Conservation (phyloP, 2,888 invertebrate species). For the Balanococcus diminutus region DNA sequence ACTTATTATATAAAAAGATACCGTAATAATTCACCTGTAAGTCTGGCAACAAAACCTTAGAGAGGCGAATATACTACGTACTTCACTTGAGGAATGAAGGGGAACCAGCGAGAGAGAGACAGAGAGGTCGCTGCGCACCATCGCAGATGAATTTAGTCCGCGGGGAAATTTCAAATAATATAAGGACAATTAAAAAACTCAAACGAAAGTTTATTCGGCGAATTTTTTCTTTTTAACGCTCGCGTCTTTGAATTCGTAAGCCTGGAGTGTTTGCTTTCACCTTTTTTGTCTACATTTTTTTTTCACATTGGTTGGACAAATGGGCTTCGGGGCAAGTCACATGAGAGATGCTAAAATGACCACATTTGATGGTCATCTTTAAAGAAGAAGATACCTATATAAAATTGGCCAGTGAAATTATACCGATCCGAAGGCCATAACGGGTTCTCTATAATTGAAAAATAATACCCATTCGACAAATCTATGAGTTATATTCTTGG, state of each 20-base stretch:
- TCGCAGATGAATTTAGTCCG: neutral
- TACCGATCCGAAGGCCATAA: neutral
- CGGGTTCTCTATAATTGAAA: neutral
- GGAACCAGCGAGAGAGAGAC: neutral
- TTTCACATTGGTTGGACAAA: too few relatives aligned
- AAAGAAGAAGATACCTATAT: too few relatives aligned
- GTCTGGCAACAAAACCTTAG: neutral
- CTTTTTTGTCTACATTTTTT: too few relatives aligned
- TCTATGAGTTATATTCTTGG: neutral
- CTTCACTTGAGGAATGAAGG: neutral
- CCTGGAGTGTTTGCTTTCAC: too few relatives aligned
- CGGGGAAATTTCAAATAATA: neutral
- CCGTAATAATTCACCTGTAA: neutral
- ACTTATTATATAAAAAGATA: neutral
- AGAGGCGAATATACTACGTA: neutral
- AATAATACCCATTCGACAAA: neutral
- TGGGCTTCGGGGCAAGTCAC: too few relatives aligned
- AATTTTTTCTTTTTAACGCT: neutral
- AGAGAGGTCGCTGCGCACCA: neutral
- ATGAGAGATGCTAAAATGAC: too few relatives aligned
- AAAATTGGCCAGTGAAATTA: too few relatives aligned
- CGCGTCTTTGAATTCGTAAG: neutral
- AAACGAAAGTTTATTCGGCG: neutral
- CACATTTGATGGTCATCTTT: neutral
- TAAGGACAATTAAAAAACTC: slow-evolving; percentile 6